Percentiles rank a stretch among this genome's conserved stretches.
These are phyloP conservation scores for Ctenopoma kingsleyae DNA, from an alignment of 2,797 vertebrate genomes.

Conservation along the genomic window DNA sequence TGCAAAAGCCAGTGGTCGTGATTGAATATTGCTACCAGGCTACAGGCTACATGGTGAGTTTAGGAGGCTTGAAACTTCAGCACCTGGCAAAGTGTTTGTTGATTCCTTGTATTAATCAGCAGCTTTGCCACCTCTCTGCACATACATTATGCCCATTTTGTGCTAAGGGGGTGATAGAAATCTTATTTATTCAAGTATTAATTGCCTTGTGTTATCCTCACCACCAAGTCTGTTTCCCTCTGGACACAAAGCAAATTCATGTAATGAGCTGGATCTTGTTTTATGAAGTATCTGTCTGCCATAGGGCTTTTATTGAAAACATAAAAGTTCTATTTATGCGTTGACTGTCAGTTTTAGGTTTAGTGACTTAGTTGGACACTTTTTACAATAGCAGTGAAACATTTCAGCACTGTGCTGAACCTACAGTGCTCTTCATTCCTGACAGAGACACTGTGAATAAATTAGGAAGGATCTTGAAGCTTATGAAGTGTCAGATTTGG, in stretches of 20 bases:
- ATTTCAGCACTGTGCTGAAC: slow-evolving; percentile 8
- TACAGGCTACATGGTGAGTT: slow-evolving; percentile 77
- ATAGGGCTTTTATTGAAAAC: slow-evolving; percentile 2
- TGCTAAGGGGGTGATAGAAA: slow-evolving; percentile 12
- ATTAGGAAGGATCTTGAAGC: slow-evolving; percentile 34
- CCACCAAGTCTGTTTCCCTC: slow-evolving; percentile 14
- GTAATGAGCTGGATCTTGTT: slow-evolving; percentile 24
- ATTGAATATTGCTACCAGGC: slow-evolving; percentile 62
- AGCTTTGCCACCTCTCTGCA: slow-evolving; percentile 59
- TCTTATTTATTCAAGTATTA: slow-evolving; percentile 57
- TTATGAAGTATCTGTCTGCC: not conserved
- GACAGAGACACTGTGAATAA: slow-evolving; percentile 24
- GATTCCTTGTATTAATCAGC: slow-evolving; percentile 75
- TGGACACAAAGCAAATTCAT: slow-evolving; percentile 32
- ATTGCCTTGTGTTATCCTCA: slow-evolving; percentile 43
- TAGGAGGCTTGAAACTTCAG: slow-evolving; percentile 70
- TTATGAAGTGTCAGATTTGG: slow-evolving; percentile 35
- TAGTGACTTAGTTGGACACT: slow-evolving; percentile 15
- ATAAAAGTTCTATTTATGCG: not conserved
- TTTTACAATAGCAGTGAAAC: slow-evolving; percentile 27
- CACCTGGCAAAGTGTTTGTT: slow-evolving; percentile 73
- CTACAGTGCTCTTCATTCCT: slow-evolving; percentile 6
- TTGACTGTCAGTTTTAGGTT: slow-evolving; percentile 14
- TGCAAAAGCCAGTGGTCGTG: slow-evolving; percentile 55
- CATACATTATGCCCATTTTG: slow-evolving; percentile 58